Evolutionary conservation across 2,888 invertebrate species (phyloP), one percentile per base, ranked within the genome.

Genomic region (Scelioninae gen. 2): DNA sequence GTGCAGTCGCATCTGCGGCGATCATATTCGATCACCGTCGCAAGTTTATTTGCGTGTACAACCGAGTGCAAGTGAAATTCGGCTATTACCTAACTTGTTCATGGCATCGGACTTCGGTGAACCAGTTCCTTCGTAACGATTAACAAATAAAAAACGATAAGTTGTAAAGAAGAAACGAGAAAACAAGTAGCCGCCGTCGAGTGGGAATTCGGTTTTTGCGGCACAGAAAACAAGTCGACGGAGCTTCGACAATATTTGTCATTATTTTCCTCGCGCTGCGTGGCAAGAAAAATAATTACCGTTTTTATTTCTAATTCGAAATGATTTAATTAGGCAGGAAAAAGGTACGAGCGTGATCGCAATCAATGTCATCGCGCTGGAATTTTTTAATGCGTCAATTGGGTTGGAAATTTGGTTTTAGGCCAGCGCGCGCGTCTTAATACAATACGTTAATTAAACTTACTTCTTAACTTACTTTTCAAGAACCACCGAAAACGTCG

Each of bases 41-140:
- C 45, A 55, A 64, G 64, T 71, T 71, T 71, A 71, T 71, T 68
- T 74, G 68, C 68, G 74, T 74, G 74, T 67, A 71, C 48, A 67
- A 63, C 63, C 65, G 61, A 74, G 52, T 65, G 70, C 65, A 72
- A 75, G 75, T 72, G 75, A 75, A 75, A 75, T 75, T 75, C 72
- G 72, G 75, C 52, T 68, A 74, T 74, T 74, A 71, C 74, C 67
- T 71, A 74, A 74, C 71, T 63, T 60, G 71, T 71, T 53, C 71
- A 64, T 67, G 70, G 48, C 55, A 69, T 73, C 69, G 52, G 55
- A 28, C 55, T 48, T 25, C 43, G 16, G 53, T 68, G 72, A 69
- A 72, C 75, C 75, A 72, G 75, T 72, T 75, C 41, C 75, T 72
- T 65, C 75, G 72, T 75, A 75, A 75, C 69, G 15, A 63, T 57